Percentiles rank a stretch among this genome's conserved stretches.
Evolutionary conservation across 37 sponge, comb jelly and placozoan species (phyloP).

Genomic region (Chondrosia reniformis): DNA sequence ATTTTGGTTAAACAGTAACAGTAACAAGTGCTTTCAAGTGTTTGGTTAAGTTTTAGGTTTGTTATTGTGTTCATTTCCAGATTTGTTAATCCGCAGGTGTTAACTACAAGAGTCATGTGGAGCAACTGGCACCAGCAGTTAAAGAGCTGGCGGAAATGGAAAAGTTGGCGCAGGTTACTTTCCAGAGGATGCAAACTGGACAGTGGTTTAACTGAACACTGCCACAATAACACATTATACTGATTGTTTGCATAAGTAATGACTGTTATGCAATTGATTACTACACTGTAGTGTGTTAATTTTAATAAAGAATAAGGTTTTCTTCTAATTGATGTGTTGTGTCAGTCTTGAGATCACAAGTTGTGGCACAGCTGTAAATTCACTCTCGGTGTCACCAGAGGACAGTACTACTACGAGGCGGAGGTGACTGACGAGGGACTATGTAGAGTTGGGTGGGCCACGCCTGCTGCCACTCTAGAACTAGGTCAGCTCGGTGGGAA

Average conservation of each 20-base stretch:
- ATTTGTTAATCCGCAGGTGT: not conserved
- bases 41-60: too few species aligned
- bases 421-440: constrained; percentile 94
- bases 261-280: too few species aligned
- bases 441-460: constrained; percentile 93
- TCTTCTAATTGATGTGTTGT: constrained; percentile 83
- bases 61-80: too few species aligned
- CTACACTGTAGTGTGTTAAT: too few species aligned
- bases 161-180: constrained; percentile 70
- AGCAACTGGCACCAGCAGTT: constrained; percentile 69
- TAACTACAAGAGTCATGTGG: constrained; percentile 52
- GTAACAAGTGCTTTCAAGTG: too few species aligned
- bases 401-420: constrained; percentile 86
- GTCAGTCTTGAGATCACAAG: constrained; percentile 81
- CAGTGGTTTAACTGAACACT: too few species aligned
- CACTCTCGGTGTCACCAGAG: constrained; percentile 57
- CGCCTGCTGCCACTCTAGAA: constrained; percentile 61
- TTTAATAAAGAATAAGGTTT: too few species aligned
- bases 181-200: constrained; percentile 59
- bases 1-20: too few species aligned
- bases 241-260: too few species aligned
- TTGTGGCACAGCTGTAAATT: constrained; percentile 79
- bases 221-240: too few species aligned
- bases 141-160: constrained; percentile 74
- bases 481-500: constrained; percentile 48